A percentile compares a stretch with the other conserved stretches of the same genome.
Conservation (phyloP, 2,888 invertebrate species). For the Nemoura dubitans region DNA sequence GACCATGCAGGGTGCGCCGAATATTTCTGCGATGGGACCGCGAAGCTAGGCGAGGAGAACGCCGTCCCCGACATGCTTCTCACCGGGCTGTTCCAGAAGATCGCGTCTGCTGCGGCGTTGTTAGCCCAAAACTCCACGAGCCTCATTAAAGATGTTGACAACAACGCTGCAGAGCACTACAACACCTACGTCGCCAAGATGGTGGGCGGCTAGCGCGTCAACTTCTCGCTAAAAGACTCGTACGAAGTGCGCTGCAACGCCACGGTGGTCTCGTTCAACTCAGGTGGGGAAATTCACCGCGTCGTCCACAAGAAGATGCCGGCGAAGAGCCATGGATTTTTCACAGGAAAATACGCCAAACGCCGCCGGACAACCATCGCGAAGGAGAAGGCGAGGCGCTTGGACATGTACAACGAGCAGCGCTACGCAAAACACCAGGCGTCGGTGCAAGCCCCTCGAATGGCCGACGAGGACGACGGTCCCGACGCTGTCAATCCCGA, state of each 20-base stretch:
- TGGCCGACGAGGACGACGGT: no score
- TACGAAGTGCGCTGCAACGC: constrained; percentile 44
- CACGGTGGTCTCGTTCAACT: constrained; percentile 39
- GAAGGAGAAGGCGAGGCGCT: no score
- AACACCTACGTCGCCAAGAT: constrained; percentile 40
- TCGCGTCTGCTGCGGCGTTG: constrained; percentile 31
- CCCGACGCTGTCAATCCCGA: no score
- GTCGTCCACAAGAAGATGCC: background rate
- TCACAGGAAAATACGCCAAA: no score
- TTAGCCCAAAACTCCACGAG: constrained; percentile 39
- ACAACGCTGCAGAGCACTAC: constrained; percentile 39
- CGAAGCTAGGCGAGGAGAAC: no score
- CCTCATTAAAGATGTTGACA: constrained; percentile 42
- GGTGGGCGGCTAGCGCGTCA: constrained; percentile 44
- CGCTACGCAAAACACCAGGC: no score
- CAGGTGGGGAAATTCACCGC: constrained; percentile 15
- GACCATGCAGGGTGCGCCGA: constrained; percentile 41
- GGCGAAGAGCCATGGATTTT: constrained; percentile 1
- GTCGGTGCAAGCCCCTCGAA: no score
- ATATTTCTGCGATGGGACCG: no score
- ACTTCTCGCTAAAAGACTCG: constrained; percentile 36
- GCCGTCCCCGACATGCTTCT: constrained; percentile 23
- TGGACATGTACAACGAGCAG: no score
- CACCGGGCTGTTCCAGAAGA: constrained; percentile 39
- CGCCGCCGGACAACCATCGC: no score